Percentiles rank a stretch among this genome's conserved stretches.
phyloP scores from a whole-genome alignment of 1,140 invertebrate species.

The Colletes latitarsis region DNA sequence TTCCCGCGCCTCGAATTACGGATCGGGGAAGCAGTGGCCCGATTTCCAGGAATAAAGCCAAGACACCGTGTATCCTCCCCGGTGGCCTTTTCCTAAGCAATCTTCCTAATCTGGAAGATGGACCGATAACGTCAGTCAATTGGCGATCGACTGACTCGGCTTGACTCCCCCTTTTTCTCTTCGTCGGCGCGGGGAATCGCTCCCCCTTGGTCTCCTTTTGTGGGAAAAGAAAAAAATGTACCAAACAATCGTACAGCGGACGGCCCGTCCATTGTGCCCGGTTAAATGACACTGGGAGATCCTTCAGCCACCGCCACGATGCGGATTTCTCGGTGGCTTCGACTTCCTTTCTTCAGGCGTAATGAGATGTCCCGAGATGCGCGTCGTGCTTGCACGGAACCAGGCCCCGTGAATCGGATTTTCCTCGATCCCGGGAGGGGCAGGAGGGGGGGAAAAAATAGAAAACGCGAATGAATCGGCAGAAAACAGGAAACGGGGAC shows the following conservation, averaged over 20 bases:
- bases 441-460: background rate
- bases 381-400: background rate
- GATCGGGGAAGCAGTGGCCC: background rate
- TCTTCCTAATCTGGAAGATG: constrained; percentile 77
- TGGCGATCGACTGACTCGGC: constrained; percentile 75
- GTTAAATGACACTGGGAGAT: constrained; percentile 66
- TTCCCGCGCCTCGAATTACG: constrained; percentile 43
- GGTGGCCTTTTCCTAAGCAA: constrained; percentile 64
- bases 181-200: constrained; percentile 28
- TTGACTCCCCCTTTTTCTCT: constrained; percentile 34
- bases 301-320: constrained; percentile 35
- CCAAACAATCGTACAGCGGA: constrained; percentile 69
- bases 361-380: constrained; percentile 53
- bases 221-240: constrained; percentile 58
- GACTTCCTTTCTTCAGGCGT: constrained; percentile 56
- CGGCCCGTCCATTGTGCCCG: constrained; percentile 57
- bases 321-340: constrained; percentile 44
- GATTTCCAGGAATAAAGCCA: constrained; percentile 59
- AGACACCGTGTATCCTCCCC: constrained; percentile 50
- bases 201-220: constrained; percentile 49
- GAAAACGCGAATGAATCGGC: constrained; percentile 9
- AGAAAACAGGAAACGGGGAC: constrained; percentile 7
- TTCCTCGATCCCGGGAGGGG: background rate
- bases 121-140: constrained; percentile 78
- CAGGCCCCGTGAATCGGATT: constrained; percentile 20